A percentile compares a stretch with the other conserved stretches of the same genome.
Conservation (phyloP, 2,888 invertebrate genomes). For the Charanyca ferruginea region DNA sequence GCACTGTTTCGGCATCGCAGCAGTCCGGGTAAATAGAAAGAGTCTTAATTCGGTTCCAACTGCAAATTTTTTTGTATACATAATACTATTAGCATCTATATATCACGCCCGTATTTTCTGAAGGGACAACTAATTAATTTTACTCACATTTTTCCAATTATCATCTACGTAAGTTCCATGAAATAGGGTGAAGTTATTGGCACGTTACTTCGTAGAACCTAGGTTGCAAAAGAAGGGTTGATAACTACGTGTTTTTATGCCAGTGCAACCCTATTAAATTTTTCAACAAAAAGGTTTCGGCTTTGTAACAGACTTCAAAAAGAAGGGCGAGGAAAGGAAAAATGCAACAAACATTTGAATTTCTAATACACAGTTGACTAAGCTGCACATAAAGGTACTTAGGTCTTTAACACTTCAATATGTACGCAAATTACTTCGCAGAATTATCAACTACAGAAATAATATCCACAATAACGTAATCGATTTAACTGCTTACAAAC, state of each 20-base stretch:
- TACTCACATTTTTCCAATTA: neutral
- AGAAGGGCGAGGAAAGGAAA: neutral
- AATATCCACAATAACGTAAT: conserved; percentile 17
- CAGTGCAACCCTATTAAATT: neutral
- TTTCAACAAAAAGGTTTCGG: neutral
- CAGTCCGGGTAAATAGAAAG: too few species aligned
- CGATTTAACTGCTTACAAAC: conserved; percentile 29
- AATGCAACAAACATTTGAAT: neutral
- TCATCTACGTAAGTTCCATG: neutral
- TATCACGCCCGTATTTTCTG: fast-evolving
- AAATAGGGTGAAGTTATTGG: neutral
- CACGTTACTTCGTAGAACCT: neutral
- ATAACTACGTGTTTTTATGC: neutral
- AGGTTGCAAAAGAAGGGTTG: neutral
- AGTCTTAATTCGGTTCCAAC: too few species aligned
- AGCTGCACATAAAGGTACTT: neutral
- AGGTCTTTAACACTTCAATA: conserved; percentile 12
- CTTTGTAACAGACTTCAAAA: neutral
- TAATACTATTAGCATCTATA: too few species aligned
- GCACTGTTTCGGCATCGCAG: too few species aligned
- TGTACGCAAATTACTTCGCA: conserved; percentile 30
- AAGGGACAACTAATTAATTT: too few species aligned
- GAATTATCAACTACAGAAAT: conserved; percentile 27
- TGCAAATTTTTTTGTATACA: too few species aligned
- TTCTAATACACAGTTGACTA: conserved; percentile 1